phyloP scores from a whole-genome alignment of 2,888 invertebrate species.

The Nemoura dubitans region DNA sequence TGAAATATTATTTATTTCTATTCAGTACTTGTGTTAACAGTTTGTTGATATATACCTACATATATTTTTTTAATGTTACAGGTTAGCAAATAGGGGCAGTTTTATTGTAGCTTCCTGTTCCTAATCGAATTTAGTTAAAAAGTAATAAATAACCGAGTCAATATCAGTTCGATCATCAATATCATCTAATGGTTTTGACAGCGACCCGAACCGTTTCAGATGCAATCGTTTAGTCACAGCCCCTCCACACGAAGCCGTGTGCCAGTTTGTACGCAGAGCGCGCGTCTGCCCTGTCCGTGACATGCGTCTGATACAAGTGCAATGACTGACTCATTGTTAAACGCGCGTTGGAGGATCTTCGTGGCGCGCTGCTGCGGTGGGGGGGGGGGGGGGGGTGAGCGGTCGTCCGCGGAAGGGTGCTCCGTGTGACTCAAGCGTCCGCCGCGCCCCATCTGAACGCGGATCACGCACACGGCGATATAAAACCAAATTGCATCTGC shows the following conservation, averaged over 20 bases:
- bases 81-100: background rate
- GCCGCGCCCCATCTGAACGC: background rate
- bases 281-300: background rate
- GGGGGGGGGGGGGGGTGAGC: too few species aligned
- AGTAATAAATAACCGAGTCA: slow-evolving; percentile 13
- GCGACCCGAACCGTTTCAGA: background rate
- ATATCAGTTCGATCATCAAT: slow-evolving; percentile 17
- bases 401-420: background rate
- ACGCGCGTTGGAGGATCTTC: background rate
- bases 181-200: slow-evolving; percentile 18
- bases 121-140: background rate
- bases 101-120: slow-evolving; percentile 7
- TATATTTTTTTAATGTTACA: background rate
- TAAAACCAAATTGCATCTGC: background rate
- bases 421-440: background rate
- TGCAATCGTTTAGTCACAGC: slow-evolving; percentile 12
- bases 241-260: background rate
- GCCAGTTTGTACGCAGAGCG: background rate
- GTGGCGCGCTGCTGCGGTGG: background rate
- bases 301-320: background rate
- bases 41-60: slow-evolving; percentile 8
- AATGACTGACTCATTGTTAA: slow-evolving; percentile 4
- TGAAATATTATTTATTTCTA: background rate
- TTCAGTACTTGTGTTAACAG: too few species aligned
- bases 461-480: background rate